These are phyloP conservation scores for Pollachius pollachius DNA, from an alignment of 2,113 vertebrate species.

Conservation along the genomic window DNA sequence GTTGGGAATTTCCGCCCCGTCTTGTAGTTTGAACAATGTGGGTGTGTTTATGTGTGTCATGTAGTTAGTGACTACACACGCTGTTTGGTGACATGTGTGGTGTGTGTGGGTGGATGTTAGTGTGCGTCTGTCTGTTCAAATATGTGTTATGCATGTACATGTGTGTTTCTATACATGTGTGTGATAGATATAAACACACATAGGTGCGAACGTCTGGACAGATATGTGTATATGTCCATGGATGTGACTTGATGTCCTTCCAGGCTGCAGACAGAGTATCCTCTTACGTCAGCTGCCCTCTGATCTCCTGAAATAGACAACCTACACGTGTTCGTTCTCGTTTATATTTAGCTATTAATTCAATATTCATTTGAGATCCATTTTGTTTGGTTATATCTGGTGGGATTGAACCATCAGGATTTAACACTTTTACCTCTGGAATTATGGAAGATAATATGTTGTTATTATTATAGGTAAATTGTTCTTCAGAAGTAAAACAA, in stretches of 20 bases:
- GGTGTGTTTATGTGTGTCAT: not conserved
- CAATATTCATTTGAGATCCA: too few species aligned
- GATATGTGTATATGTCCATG: too few species aligned
- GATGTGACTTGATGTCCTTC: slow-evolving; percentile 66
- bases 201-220: too few species aligned
- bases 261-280: slow-evolving; percentile 64
- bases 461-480: too few species aligned
- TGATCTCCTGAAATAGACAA: slow-evolving; percentile 64
- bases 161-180: not conserved
- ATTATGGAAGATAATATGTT: too few species aligned
- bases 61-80: not conserved
- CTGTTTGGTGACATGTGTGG: not conserved
- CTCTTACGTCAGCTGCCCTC: slow-evolving; percentile 66
- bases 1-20: not conserved
- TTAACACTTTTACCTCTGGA: too few species aligned
- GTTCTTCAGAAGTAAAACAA: too few species aligned
- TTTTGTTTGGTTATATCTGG: too few species aligned
- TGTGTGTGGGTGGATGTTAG: not conserved
- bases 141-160: too few species aligned
- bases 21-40: too few species aligned
- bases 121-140: not conserved
- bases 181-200: not conserved
- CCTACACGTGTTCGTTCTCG: slow-evolving; percentile 19
- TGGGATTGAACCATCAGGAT: too few species aligned
- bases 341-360: not conserved